A percentile compares a stretch with the other conserved stretches of the same genome.
Evolutionary conservation across 2,113 vertebrate species (phyloP).

Genomic region (Arenaria interpres): DNA sequence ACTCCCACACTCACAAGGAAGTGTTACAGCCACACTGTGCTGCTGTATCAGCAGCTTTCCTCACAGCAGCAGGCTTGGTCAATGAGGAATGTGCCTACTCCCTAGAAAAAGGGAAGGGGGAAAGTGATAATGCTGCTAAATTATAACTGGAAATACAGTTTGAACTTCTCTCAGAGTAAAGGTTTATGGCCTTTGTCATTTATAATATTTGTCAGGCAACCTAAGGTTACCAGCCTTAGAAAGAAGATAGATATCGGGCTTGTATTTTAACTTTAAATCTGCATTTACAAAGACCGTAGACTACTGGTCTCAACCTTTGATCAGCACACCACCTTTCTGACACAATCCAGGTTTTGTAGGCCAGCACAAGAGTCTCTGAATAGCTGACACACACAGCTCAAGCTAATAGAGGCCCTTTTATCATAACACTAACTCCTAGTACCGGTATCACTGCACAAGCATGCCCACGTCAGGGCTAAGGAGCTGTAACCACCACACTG

Average conservation of each 20-base stretch:
- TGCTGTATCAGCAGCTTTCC: background rate
- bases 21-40: background rate
- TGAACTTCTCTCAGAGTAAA: background rate
- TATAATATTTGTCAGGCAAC: background rate
- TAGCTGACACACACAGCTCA: rapidly evolving
- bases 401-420: background rate
- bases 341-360: background rate
- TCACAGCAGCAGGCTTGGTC: background rate
- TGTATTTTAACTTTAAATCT: background rate
- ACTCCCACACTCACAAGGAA: background rate
- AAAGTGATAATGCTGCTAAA: background rate
- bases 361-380: background rate
- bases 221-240: background rate
- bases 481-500: background rate
- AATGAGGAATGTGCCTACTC: background rate
- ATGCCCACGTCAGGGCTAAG: rapidly evolving
- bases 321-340: background rate
- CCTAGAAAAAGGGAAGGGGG: background rate
- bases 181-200: background rate
- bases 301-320: background rate
- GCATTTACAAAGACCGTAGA: background rate
- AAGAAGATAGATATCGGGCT: background rate
- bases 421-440: no score
- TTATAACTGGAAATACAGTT: background rate
- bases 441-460: background rate